Evolutionary conservation across 2,113 vertebrate species (phyloP).

Genomic region (Lamprologus lemairii): DNA sequence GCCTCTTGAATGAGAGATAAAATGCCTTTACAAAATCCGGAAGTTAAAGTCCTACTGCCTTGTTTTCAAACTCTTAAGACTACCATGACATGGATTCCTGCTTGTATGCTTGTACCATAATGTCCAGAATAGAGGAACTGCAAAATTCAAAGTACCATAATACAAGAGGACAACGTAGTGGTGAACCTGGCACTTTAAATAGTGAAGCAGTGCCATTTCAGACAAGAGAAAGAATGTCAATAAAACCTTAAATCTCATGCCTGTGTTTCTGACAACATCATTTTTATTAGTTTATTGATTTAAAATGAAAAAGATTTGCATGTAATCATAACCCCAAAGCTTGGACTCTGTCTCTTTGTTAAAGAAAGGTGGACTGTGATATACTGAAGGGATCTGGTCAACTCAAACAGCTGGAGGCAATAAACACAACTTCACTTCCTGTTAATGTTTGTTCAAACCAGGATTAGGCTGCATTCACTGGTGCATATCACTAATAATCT

Average conservation of each 20-base stretch:
- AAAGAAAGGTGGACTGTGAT: not conserved
- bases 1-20: not conserved
- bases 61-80: not conserved
- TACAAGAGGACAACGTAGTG: rapidly evolving
- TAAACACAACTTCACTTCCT: not conserved
- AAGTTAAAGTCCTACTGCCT: not conserved
- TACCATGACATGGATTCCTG: not conserved
- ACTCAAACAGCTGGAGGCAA: not conserved
- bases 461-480: not conserved
- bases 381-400: rapidly evolving
- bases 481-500: not conserved
- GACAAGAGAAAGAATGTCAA: not conserved
- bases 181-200: not conserved
- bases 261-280: not conserved
- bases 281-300: not conserved
- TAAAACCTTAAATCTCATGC: not conserved
- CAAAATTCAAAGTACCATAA: not conserved
- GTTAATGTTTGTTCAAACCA: not conserved
- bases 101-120: not conserved
- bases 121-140: not conserved
- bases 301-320: not conserved
- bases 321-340: not conserved
- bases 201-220: not conserved
- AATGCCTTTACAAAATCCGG: not conserved
- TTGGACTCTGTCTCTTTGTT: not conserved